Evolutionary conservation across 2,113 vertebrate genomes (phyloP).

Genomic region (Anolis sagrei): DNA sequence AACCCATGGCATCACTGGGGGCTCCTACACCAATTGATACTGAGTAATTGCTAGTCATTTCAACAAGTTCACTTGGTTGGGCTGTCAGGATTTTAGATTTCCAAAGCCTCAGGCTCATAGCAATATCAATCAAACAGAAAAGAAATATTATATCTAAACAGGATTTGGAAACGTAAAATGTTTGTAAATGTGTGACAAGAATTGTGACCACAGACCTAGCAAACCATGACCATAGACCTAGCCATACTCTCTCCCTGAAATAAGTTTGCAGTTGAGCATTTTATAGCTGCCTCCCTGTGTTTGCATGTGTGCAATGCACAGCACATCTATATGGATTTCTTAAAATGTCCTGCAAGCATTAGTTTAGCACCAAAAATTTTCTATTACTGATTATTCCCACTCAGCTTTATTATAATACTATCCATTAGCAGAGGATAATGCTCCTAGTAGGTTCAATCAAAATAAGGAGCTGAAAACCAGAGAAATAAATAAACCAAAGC

Average conservation of each 20-base stretch:
- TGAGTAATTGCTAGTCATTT: too few species aligned
- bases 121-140: not conserved
- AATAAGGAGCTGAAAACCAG: slow-evolving; percentile 25
- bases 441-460: not conserved
- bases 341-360: slow-evolving; percentile 41
- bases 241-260: not conserved
- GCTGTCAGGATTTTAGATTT: not conserved
- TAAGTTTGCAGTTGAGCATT: not conserved
- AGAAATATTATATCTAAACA: too few species aligned
- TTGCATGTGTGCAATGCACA: not conserved
- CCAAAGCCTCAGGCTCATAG: not conserved
- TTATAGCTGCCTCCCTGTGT: slow-evolving; percentile 40
- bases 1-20: too few species aligned
- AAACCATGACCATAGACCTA: not conserved
- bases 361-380: slow-evolving; percentile 35
- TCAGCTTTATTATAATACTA: slow-evolving; percentile 22
- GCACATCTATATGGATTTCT: slow-evolving; percentile 29
- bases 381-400: not conserved
- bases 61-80: not conserved
- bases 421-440: not conserved
- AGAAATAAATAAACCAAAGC: slow-evolving; percentile 37
- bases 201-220: not conserved
- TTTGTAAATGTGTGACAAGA: not conserved
- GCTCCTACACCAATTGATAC: too few species aligned
- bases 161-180: not conserved